Evolutionary conservation across 2,113 vertebrate species (phyloP), one percentile per base, ranked within the genome.

Genomic region (Planiliza haematocheilus): DNA sequence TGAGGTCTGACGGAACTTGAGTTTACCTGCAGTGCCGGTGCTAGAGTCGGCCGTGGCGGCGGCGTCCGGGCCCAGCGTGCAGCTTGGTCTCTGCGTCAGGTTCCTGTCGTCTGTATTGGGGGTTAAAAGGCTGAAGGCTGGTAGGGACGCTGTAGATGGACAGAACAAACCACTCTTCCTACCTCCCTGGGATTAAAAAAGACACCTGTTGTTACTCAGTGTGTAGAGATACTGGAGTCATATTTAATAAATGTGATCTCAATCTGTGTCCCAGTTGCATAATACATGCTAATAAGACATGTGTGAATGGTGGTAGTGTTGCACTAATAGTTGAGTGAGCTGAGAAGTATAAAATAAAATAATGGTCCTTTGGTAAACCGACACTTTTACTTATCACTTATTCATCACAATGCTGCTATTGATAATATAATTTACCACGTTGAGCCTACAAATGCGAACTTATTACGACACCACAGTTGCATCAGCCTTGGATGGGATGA

Each of bases 61-160:
- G 0, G 83, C 5, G 38, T 88, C 88, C 0, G 92, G 88, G 11
- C 88, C 86, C 7, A 94, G 78, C 0, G 91, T 92, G n/a, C 85
- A 81, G 77, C 82, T 92, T 2, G 92, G 89, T 16, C 89, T 79
- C 45, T 65, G 49, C 0, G 88, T 86, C 48, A 53, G 80, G 42
- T 93, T 86, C 37, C 43, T 62, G 61, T 85, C 87, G n/a, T 89
- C 87, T 8, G 80, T 21, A 74, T 14, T 55, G 30, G 82, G 56
- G 14, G 70, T 36, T 10, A 89, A 52, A 18, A 67, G 88, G 67
- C 89, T 86, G 73, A 91, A 86, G 30, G 91, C 87, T 4, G 93
- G 92, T 62, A 93, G 79, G 4, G 92, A 93, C 14, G 93, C 88
- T 1, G 90, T 91, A 3, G 86, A 80, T 0, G 89, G 85, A 53